Conservation (phyloP, 2,797 vertebrate species). For the Tauraco hartlaubi region DNA sequence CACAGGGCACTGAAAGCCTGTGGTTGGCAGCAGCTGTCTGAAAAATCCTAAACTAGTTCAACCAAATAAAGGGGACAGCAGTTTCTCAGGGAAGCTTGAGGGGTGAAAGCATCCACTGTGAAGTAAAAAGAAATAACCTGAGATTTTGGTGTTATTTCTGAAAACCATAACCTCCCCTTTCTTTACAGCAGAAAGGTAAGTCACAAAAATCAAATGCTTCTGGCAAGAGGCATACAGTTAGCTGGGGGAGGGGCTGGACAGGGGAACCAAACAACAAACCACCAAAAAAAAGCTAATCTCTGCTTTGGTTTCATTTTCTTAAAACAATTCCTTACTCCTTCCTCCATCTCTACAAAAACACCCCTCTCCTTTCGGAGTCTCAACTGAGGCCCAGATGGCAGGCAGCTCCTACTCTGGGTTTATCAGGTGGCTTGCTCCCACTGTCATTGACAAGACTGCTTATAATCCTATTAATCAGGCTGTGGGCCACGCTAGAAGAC, state of each 20-base stretch:
- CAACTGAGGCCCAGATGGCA: background rate
- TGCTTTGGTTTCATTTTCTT: background rate
- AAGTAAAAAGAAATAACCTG: background rate
- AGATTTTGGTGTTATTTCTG: background rate
- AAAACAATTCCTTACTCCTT: background rate
- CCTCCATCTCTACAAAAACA: background rate
- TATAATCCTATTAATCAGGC: background rate
- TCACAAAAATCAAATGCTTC: background rate
- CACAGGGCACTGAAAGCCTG: background rate
- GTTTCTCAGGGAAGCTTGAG: background rate
- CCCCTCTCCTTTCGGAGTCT: background rate
- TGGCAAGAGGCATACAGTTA: background rate
- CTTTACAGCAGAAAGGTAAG: background rate
- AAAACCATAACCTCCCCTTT: background rate
- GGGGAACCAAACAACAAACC: too few relatives aligned
- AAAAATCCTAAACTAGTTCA: background rate
- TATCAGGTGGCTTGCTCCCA: background rate
- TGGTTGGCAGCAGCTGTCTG: background rate
- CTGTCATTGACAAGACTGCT: background rate
- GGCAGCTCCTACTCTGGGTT: background rate
- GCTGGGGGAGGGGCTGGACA: too few relatives aligned
- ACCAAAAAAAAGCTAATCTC: background rate
- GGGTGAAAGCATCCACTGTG: background rate
- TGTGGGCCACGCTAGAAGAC: background rate
- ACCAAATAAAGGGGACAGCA: too few relatives aligned